These are phyloP conservation scores for Trachythela sp. DNA, from an alignment of 64 coral and sea anemone genomes.

Conservation along the genomic window DNA sequence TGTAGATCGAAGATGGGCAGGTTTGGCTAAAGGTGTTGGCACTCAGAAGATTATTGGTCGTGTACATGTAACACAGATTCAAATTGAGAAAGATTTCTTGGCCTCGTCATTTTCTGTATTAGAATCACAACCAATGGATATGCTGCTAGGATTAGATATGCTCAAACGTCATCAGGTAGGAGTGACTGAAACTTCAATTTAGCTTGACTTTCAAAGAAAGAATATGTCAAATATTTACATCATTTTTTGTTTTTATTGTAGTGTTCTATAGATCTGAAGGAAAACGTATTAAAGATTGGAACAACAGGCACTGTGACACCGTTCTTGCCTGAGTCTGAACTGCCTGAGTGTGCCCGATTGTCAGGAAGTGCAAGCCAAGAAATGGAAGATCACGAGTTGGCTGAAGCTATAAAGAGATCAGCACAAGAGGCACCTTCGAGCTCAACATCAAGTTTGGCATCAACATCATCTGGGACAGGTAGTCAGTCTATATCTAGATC, in stretches of 20 bases:
- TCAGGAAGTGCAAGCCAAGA: slow-evolving; percentile 44
- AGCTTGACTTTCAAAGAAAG: background rate
- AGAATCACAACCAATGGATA: slow-evolving; percentile 84
- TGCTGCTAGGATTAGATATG: slow-evolving; percentile 90
- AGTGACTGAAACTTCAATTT: background rate
- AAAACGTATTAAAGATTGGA: slow-evolving; percentile 75
- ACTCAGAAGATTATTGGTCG: slow-evolving; percentile 96
- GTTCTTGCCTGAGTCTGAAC: slow-evolving; percentile 83
- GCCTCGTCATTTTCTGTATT: slow-evolving; percentile 93
- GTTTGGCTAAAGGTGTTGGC: slow-evolving; percentile 87
- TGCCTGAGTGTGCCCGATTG: slow-evolving; percentile 74
- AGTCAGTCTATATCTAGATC: too few species aligned
- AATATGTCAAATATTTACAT: background rate
- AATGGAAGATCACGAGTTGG: slow-evolving; percentile 53
- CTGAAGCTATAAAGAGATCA: slow-evolving; percentile 50
- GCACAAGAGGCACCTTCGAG: slow-evolving; percentile 37
- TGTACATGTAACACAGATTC: slow-evolving; percentile 94
- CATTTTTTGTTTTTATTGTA: slow-evolving; percentile 5
- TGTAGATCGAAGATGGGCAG: slow-evolving; percentile 84
- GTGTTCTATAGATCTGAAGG: slow-evolving; percentile 94
- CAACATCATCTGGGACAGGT: background rate
- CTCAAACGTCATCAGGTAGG: slow-evolving; percentile 98
- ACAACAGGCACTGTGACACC: slow-evolving; percentile 89
- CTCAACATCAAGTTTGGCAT: background rate
- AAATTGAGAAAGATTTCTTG: slow-evolving; percentile 94